Evolutionary conservation across 1,140 invertebrate species (phyloP).

Genomic region (Apis laboriosa): DNA sequence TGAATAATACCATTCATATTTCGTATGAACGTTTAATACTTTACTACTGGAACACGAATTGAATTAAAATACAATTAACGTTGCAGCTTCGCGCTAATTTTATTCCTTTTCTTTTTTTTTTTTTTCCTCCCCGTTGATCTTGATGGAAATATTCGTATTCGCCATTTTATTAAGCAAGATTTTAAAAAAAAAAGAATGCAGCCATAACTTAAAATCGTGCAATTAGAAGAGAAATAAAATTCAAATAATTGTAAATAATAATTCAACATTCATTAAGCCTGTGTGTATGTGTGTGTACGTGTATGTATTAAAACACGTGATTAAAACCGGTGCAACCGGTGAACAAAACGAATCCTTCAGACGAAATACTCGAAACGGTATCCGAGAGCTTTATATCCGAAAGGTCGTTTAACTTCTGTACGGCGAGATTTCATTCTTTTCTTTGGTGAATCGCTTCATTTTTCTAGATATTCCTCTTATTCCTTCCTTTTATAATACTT

Average conservation of each 20-base stretch:
- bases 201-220: too few relatives aligned
- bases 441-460: background rate
- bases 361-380: background rate
- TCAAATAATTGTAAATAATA: too few relatives aligned
- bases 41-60: background rate
- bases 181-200: too few relatives aligned
- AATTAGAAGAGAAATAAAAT: too few relatives aligned
- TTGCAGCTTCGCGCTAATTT: background rate
- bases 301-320: background rate
- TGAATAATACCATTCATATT: background rate
- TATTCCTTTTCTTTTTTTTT: background rate
- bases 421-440: too few relatives aligned
- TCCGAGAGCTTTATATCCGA: background rate
- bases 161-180: too few relatives aligned
- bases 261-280: too few relatives aligned
- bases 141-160: background rate
- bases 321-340: background rate
- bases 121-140: too few relatives aligned
- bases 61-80: background rate
- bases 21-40: background rate
- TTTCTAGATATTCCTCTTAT: background rate
- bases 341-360: background rate
- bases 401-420: background rate
- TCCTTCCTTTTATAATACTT: background rate
- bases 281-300: fast-evolving